Evolutionary conservation across 2,888 invertebrate genomes (phyloP).

Genomic region (Drosophila buzzatii): DNA sequence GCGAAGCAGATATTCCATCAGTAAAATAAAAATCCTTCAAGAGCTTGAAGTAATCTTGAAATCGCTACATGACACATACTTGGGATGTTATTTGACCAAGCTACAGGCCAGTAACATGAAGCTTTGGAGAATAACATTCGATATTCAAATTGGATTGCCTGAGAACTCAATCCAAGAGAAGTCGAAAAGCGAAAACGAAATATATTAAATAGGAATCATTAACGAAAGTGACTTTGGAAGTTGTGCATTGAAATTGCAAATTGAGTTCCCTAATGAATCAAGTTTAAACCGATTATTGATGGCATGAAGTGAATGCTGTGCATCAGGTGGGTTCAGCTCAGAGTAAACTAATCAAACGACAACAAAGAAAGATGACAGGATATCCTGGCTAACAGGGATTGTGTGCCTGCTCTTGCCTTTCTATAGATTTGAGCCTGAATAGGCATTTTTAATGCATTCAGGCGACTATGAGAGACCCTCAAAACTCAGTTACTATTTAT

Average conservation of each 20-base stretch:
- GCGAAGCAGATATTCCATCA: not conserved
- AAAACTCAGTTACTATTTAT: not conserved
- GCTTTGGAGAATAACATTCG: not conserved
- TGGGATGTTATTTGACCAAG: not conserved
- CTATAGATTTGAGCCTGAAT: not conserved
- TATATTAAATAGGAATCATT: no score
- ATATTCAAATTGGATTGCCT: not conserved
- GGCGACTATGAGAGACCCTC: not conserved
- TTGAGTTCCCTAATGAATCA: no score
- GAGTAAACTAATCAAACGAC: not conserved
- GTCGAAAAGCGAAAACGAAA: not conserved
- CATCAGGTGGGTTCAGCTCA: constrained; percentile 9
- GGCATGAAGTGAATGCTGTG: not conserved
- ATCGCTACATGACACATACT: not conserved
- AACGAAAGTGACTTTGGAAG: no score
- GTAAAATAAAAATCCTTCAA: not conserved
- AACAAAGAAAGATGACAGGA: not conserved
- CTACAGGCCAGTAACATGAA: not conserved
- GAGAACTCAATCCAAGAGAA: not conserved
- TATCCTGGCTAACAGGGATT: not conserved
- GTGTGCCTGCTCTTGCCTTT: no score
- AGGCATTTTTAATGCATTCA: constrained; percentile 1
- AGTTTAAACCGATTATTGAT: not conserved
- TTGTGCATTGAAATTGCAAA: no score
- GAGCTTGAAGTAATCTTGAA: not conserved